Conservation (phyloP, 64 coral and sea anemone species). For the Montipora foliosa region DNA sequence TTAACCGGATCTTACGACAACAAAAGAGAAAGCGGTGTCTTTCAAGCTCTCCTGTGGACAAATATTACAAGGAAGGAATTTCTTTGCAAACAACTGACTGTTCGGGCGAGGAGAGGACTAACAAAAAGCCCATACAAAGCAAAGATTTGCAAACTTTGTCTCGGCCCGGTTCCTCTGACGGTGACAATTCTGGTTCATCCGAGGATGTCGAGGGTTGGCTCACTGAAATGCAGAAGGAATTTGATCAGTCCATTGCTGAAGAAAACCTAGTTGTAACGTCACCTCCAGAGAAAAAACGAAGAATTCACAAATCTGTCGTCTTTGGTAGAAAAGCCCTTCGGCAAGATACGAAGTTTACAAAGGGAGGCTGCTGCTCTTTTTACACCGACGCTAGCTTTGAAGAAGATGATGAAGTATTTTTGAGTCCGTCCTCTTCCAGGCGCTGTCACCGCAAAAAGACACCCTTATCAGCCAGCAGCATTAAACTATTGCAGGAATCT, state of each 20-base stretch:
- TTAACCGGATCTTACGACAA: slow-evolving; percentile 91
- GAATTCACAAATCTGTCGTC: slow-evolving; percentile 76
- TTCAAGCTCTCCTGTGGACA: slow-evolving; percentile 27
- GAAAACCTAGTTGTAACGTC: slow-evolving; percentile 23
- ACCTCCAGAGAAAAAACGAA: slow-evolving; percentile 37
- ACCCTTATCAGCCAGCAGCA: slow-evolving; percentile 71
- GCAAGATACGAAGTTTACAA: slow-evolving; percentile 14
- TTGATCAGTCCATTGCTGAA: background rate
- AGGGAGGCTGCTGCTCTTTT: background rate
- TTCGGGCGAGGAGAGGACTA: background rate
- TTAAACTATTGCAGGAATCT: slow-evolving; percentile 81
- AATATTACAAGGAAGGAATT: background rate
- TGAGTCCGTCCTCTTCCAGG: slow-evolving; percentile 47
- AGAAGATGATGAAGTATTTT: slow-evolving; percentile 87
- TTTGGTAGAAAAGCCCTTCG: slow-evolving; percentile 49
- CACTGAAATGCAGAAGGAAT: slow-evolving; percentile 42
- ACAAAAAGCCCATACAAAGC: background rate
- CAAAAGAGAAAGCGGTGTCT: slow-evolving; percentile 67
- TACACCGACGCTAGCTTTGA: slow-evolving; percentile 62
- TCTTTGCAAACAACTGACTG: background rate
- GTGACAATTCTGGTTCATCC: background rate
- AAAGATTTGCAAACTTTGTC: background rate
- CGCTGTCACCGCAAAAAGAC: slow-evolving; percentile 47
- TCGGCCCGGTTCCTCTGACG: background rate
- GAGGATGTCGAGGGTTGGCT: background rate